phyloP scores from a whole-genome alignment of 2,113 vertebrate genomes.

The Deroptyus accipitrinus region DNA sequence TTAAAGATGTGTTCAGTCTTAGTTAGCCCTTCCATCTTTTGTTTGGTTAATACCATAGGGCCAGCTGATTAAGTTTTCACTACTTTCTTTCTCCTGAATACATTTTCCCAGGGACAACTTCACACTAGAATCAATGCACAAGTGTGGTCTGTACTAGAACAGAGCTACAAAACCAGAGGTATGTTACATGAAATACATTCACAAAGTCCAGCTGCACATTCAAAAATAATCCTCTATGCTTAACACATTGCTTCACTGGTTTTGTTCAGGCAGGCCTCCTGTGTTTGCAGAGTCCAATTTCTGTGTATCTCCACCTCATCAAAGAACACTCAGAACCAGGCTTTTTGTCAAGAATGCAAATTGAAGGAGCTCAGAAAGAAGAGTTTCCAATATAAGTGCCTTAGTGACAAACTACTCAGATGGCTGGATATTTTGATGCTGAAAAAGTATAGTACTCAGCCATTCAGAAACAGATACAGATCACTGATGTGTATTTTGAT shows the following conservation, averaged over 20 bases:
- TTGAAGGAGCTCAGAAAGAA: background rate
- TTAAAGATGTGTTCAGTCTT: background rate
- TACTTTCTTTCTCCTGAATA: background rate
- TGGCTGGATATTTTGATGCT: background rate
- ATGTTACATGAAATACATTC: background rate
- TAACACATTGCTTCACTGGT: background rate
- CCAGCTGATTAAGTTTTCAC: background rate
- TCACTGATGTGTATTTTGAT: background rate
- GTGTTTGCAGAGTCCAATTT: no score
- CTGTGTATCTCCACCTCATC: background rate
- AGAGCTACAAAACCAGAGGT: background rate
- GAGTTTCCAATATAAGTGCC: rapidly evolving
- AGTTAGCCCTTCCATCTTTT: background rate
- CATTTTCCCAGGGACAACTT: background rate
- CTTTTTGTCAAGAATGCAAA: background rate
- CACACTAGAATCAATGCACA: background rate
- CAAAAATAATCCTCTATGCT: background rate
- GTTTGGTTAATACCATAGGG: background rate
- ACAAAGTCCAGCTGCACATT: background rate
- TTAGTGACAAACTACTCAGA: background rate
- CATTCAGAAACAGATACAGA: background rate
- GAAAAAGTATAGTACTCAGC: background rate
- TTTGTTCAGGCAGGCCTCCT: background rate
- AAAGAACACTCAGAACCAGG: background rate
- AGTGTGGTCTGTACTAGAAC: background rate